Evolutionary conservation across 2,888 invertebrate genomes (phyloP).

Genomic region (Coleophora deauratella): DNA sequence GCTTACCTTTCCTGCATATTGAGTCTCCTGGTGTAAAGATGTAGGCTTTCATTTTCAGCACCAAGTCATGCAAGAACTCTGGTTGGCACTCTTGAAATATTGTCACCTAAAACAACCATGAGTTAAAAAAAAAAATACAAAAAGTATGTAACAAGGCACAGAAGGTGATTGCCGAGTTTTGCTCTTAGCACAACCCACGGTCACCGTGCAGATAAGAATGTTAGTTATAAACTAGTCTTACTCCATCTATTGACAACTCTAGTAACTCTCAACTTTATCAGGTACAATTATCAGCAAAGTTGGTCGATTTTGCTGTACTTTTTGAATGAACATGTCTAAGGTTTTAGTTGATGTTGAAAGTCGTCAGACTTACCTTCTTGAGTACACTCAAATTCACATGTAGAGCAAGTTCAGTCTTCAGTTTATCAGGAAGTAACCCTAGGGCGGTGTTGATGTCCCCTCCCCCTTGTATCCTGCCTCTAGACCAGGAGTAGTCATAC

Average conservation of each 20-base stretch:
- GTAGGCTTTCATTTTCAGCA: conserved; percentile 98
- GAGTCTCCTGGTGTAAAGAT: conserved; percentile 98
- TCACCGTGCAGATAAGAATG: too few species aligned
- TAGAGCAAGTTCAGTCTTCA: conserved; percentile 96
- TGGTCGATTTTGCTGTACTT: too few species aligned
- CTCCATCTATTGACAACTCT: too few species aligned
- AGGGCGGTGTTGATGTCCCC: conserved; percentile 97
- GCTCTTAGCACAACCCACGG: too few species aligned
- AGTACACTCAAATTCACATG: conserved; percentile 96
- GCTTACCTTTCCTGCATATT: conserved; percentile 90
- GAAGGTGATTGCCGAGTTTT: too few species aligned
- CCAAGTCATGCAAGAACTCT: conserved; percentile 96
- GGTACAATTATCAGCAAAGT: too few species aligned
- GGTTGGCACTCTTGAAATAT: conserved; percentile 98
- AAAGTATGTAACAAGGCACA: background rate
- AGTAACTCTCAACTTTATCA: too few species aligned
- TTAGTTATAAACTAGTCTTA: too few species aligned
- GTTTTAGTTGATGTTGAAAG: too few species aligned
- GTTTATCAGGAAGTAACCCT: conserved; percentile 93
- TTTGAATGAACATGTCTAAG: too few species aligned
- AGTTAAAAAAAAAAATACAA: background rate
- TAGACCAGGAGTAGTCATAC: conserved; percentile 99
- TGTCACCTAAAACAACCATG: conserved; percentile 91
- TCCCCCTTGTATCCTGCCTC: conserved; percentile 95
- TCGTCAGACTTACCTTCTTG: conserved; percentile 92